These are phyloP conservation scores for Matsumyia berberina DNA, from an alignment of 2,888 invertebrate species.

Conservation along the genomic window DNA sequence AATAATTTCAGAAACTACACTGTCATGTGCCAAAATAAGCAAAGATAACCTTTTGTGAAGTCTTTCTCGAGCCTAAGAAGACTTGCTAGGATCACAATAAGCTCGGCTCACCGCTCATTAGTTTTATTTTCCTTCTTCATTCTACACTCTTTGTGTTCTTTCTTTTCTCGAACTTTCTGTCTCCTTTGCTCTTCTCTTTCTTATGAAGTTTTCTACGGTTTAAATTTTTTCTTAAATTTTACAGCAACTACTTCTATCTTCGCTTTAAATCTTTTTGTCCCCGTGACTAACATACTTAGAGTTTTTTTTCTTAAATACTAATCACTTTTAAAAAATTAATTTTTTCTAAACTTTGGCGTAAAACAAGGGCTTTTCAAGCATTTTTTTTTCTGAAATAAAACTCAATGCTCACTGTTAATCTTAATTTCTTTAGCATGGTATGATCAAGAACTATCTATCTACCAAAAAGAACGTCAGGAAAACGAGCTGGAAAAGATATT, in stretches of 20 bases:
- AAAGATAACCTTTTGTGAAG: too few species aligned
- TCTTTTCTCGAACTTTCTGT: too few species aligned
- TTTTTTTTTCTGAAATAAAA: neutral
- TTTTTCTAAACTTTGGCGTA: neutral
- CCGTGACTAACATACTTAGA: conserved; percentile 32
- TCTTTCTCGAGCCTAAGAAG: too few species aligned
- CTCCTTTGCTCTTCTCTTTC: too few species aligned
- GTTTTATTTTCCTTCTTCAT: too few species aligned
- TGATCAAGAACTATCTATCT: conserved; percentile 93
- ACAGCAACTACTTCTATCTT: neutral
- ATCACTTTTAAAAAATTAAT: conserved; percentile 13
- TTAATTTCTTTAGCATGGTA: conserved; percentile 91
- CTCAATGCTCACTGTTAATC: conserved; percentile 29
- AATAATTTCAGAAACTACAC: too few species aligned
- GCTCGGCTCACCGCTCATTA: too few species aligned
- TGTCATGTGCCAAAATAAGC: too few species aligned
- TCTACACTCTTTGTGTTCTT: too few species aligned
- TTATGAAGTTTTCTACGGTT: neutral
- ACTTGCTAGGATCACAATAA: too few species aligned
- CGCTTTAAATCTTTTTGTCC: neutral
- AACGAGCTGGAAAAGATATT: conserved; percentile 95
- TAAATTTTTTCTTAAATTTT: neutral
- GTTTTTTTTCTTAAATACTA: conserved; percentile 28
- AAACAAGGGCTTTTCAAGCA: conserved; percentile 28
- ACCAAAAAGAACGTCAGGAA: conserved; percentile 91